phyloP scores from a whole-genome alignment of 2,888 invertebrate genomes.

The Tenthredo scrophulariae region DNA sequence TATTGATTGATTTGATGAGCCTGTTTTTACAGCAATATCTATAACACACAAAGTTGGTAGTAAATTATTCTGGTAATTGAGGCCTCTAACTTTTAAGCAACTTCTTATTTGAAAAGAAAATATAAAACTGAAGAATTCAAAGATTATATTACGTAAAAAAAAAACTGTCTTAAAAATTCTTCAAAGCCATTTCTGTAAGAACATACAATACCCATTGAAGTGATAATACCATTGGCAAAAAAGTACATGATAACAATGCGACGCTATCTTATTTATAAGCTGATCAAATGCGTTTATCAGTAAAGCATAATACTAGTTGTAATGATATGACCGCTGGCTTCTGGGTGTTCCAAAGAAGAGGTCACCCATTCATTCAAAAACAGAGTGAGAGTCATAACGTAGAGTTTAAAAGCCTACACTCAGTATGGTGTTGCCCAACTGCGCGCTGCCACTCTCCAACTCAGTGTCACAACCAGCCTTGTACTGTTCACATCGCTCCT shows the following conservation, averaged over 20 bases:
- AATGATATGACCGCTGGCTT: constrained; percentile 35
- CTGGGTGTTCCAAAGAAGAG: constrained; percentile 41
- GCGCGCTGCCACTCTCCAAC: constrained; percentile 32
- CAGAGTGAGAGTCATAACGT: constrained; percentile 35
- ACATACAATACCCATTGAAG: not conserved
- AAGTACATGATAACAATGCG: not conserved
- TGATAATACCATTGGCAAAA: not conserved
- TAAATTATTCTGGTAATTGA: constrained; percentile 7
- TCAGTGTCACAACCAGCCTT: constrained; percentile 46
- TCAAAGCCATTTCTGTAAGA: not conserved
- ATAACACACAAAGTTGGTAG: not conserved
- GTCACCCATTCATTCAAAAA: constrained; percentile 40
- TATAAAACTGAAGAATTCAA: not conserved
- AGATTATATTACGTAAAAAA: not conserved
- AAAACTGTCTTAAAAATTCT: not conserved
- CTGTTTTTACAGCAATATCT: constrained; percentile 16
- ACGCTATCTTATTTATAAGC: constrained; percentile 25
- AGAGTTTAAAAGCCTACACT: constrained; percentile 35
- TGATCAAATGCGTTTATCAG: constrained; percentile 25
- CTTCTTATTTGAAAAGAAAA: not conserved
- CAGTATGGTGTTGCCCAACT: constrained; percentile 28
- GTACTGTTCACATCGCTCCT: constrained; percentile 46
- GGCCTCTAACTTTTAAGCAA: not conserved
- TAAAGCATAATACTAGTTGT: constrained; percentile 14
- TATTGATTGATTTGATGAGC: constrained; percentile 14